Percentiles rank a stretch among this genome's conserved stretches.
These are phyloP conservation scores for Antennarius striatus DNA, from an alignment of 2,113 vertebrate genomes.

Conservation along the genomic window DNA sequence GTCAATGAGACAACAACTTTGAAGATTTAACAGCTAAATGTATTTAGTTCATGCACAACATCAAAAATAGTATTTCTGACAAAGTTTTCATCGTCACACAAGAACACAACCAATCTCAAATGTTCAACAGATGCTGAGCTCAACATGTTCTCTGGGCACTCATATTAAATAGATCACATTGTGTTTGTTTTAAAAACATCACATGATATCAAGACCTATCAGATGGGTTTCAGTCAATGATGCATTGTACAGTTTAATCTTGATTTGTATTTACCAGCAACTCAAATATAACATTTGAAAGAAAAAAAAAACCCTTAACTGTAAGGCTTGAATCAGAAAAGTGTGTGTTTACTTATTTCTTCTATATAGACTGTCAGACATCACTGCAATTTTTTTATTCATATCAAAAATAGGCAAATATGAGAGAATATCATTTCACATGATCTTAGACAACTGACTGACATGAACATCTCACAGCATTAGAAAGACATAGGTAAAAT, in stretches of 20 bases:
- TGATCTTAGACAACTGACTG: slow-evolving; percentile 33
- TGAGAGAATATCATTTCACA: slow-evolving; percentile 5
- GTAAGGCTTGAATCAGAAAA: slow-evolving; percentile 2
- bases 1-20: slow-evolving; percentile 49
- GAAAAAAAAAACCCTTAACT: slow-evolving; percentile 6
- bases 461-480: slow-evolving; percentile 47
- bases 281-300: slow-evolving; percentile 13
- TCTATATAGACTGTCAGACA: neutral
- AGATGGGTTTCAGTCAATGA: slow-evolving; percentile 27
- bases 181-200: slow-evolving; percentile 1
- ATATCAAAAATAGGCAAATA: slow-evolving; percentile 6
- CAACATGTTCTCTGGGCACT: neutral
- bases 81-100: slow-evolving; percentile 49
- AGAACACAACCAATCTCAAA: slow-evolving; percentile 29
- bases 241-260: slow-evolving; percentile 20
- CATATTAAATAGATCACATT: neutral
- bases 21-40: slow-evolving; percentile 38
- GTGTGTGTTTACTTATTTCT: slow-evolving; percentile 4
- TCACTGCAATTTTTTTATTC: slow-evolving; percentile 4
- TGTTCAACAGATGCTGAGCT: slow-evolving; percentile 46
- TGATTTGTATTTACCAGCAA: slow-evolving; percentile 20
- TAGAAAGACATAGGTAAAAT: slow-evolving; percentile 33
- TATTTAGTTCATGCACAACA: slow-evolving; percentile 67
- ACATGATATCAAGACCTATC: neutral
- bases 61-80: slow-evolving; percentile 68